Conservation (phyloP, 2,888 invertebrate genomes). For the Eugnorisma glareosa region DNA sequence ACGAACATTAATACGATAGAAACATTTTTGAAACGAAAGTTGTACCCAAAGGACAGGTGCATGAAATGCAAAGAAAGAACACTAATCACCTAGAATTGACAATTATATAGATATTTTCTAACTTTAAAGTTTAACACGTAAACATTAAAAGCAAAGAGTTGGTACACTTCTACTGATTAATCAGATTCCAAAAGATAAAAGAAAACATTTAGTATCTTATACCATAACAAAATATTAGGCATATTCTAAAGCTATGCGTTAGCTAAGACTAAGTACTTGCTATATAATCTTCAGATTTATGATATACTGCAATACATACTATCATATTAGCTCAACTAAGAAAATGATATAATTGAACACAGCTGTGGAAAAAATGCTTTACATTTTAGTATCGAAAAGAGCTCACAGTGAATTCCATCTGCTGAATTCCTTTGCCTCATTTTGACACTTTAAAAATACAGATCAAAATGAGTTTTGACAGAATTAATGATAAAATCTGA, state of each 20-base stretch:
- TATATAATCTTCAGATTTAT: constrained; percentile 51
- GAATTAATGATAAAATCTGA: constrained; percentile 10
- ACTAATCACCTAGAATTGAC: constrained; percentile 37
- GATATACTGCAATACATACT: constrained; percentile 33
- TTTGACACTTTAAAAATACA: constrained; percentile 17
- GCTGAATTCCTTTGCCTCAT: constrained; percentile 8
- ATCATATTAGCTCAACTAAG: constrained; percentile 41
- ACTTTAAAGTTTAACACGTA: constrained; percentile 23
- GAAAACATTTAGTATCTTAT: constrained; percentile 50
- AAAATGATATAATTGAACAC: constrained; percentile 61
- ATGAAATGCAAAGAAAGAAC: constrained; percentile 44
- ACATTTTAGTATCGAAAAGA: constrained; percentile 30
- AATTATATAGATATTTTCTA: constrained; percentile 32
- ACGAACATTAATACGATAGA: constrained; percentile 24
- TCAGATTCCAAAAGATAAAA: constrained; percentile 35
- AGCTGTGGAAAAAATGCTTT: constrained; percentile 54
- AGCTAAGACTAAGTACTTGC: constrained; percentile 52
- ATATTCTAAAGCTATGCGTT: constrained; percentile 60
- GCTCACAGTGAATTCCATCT: constrained; percentile 14
- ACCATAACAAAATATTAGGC: constrained; percentile 63
- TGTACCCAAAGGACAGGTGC: constrained; percentile 17
- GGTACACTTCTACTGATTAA: constrained; percentile 44
- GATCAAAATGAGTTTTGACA: constrained; percentile 18
- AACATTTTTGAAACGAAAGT: constrained; percentile 25
- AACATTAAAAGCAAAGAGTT: constrained; percentile 53